These are phyloP conservation scores for Stenopsyche tienmushanensis DNA, from an alignment of 1,140 invertebrate genomes.

Conservation along the genomic window DNA sequence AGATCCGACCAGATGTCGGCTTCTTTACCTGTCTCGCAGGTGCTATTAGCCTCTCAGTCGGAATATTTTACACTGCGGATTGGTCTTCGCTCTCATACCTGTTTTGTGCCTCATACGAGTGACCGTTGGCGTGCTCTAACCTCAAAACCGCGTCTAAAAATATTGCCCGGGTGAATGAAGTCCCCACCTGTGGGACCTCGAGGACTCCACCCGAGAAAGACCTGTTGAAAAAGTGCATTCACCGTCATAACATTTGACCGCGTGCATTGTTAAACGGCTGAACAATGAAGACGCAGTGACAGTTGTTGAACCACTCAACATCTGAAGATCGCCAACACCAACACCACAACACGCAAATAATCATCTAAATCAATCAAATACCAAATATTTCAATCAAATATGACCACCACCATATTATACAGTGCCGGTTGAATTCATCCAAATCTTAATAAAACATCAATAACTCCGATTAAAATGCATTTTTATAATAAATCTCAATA, in stretches of 20 bases:
- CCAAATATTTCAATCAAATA: background rate
- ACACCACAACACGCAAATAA: background rate
- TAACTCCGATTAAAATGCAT: no score
- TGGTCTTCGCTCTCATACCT: constrained; percentile 20
- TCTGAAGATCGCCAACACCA: background rate
- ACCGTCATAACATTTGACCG: background rate
- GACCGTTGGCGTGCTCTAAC: constrained; percentile 21
- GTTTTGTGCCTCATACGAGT: constrained; percentile 11
- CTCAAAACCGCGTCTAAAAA: background rate
- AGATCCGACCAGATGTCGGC: background rate
- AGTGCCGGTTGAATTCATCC: no score
- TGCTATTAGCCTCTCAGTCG: constrained; percentile 26
- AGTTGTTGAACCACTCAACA: no score
- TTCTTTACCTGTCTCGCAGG: constrained; percentile 27
- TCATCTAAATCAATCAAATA: background rate
- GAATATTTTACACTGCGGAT: background rate
- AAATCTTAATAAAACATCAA: no score
- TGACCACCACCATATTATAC: background rate
- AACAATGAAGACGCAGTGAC: no score
- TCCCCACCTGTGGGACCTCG: background rate
- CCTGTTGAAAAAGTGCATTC: background rate
- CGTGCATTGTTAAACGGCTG: background rate
- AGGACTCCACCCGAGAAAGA: no score
- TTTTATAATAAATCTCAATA: no score
- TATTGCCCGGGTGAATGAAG: no score